These are phyloP conservation scores for Furcula furcula DNA, from an alignment of 2,888 invertebrate species.

Conservation along the genomic window DNA sequence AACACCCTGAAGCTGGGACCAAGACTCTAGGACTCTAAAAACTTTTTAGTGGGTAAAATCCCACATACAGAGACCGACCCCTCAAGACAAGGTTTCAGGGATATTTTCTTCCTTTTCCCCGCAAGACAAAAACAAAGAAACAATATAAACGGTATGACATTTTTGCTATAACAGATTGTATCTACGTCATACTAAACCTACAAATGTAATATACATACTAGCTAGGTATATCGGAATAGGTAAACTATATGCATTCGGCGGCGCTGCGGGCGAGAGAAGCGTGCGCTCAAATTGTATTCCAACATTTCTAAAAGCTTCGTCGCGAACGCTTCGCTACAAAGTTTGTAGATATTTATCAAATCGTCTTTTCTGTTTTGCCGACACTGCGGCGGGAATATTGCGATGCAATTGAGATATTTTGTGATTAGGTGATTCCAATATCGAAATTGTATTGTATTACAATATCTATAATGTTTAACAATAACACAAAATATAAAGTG, in stretches of 20 bases:
- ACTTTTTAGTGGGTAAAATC: too few relatives aligned
- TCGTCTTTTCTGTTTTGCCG: constrained; percentile 49
- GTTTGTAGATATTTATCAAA: constrained; percentile 69
- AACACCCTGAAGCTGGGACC: too few relatives aligned
- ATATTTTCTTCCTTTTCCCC: too few relatives aligned
- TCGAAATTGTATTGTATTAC: constrained; percentile 13
- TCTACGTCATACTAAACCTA: too few relatives aligned
- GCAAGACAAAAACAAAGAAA: too few relatives aligned
- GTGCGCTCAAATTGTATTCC: constrained; percentile 56
- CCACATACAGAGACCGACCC: too few relatives aligned
- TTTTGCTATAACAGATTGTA: too few relatives aligned
- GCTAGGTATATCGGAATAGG: constrained; percentile 29
- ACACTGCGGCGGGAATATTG: constrained; percentile 24
- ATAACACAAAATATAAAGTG: too few relatives aligned
- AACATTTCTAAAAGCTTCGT: constrained; percentile 56
- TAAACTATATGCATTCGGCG: constrained; percentile 40
- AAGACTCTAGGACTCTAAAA: too few relatives aligned
- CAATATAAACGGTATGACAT: too few relatives aligned
- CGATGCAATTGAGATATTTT: constrained; percentile 15
- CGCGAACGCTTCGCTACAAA: constrained; percentile 50
- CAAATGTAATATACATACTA: constrained; percentile 15
- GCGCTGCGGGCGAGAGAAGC: constrained; percentile 50
- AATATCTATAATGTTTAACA: too few relatives aligned
- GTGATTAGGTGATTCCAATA: neutral
- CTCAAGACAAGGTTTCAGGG: too few relatives aligned